Conservation (phyloP, 2,113 vertebrate species). For the Prunella himalayana region DNA sequence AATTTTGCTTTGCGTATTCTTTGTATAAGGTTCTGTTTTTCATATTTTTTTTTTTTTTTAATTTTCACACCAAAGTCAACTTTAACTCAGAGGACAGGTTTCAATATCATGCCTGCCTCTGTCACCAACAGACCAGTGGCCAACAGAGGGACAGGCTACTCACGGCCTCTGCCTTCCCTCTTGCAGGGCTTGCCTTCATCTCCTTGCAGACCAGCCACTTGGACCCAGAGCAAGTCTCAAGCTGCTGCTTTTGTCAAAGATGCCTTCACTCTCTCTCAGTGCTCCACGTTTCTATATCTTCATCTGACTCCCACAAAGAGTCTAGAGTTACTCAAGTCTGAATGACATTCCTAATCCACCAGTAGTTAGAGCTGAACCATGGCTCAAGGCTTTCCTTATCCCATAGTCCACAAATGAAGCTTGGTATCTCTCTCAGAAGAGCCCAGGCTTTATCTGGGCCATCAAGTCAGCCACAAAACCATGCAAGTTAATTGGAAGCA, state of each 20-base stretch:
- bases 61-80: background rate
- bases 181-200: background rate
- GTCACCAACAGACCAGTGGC: background rate
- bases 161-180: background rate
- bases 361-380: background rate
- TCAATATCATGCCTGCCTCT: background rate
- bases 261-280: background rate
- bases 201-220: background rate
- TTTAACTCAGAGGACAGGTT: background rate
- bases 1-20: background rate
- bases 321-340: background rate
- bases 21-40: background rate
- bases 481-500: constrained; percentile 30
- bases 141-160: background rate
- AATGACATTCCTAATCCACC: constrained; percentile 7
- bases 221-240: background rate
- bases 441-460: background rate
- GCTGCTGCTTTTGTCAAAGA: background rate
- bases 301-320: background rate
- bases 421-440: background rate
- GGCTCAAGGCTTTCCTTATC: background rate
- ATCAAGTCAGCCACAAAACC: constrained; percentile 18
- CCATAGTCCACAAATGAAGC: constrained; percentile 23
- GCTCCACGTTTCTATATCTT: background rate
- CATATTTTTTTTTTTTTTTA: background rate